Evolutionary conservation across 2,113 vertebrate genomes (phyloP).

Genomic region (Bos indicus): DNA sequence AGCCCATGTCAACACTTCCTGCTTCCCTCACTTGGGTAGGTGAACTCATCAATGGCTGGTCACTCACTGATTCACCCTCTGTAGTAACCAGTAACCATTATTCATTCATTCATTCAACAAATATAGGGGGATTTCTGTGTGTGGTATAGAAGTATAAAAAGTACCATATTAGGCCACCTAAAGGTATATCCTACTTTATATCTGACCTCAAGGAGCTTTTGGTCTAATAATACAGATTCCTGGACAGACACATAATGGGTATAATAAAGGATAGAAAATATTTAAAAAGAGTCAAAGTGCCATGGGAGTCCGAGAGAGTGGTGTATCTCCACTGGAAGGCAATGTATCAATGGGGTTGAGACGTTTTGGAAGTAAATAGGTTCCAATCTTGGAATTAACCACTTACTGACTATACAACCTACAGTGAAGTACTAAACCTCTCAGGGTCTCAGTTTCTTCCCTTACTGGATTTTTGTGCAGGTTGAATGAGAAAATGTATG

Average conservation of each 20-base stretch:
- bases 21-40: neutral
- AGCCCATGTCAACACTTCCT: neutral
- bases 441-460: neutral
- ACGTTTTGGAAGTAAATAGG: neutral
- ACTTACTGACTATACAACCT: neutral
- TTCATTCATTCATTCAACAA: neutral
- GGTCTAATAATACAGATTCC: neutral
- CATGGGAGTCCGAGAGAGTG: neutral
- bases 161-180: neutral
- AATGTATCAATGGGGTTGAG: neutral
- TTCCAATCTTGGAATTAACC: neutral
- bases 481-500: neutral
- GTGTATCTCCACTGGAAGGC: neutral
- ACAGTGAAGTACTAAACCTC: neutral
- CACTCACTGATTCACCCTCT: slow-evolving; percentile 2
- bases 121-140: neutral
- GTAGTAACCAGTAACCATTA: neutral
- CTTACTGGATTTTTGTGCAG: neutral
- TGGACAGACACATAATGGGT: neutral
- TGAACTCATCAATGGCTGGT: neutral
- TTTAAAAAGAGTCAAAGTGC: neutral
- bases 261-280: neutral
- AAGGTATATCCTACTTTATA: neutral
- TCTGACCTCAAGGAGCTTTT: neutral
- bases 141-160: neutral